A percentile compares a stretch with the other conserved stretches of the same genome.
Evolutionary conservation across 2,888 invertebrate species (phyloP).

Genomic region (Allolobophora icterica): DNA sequence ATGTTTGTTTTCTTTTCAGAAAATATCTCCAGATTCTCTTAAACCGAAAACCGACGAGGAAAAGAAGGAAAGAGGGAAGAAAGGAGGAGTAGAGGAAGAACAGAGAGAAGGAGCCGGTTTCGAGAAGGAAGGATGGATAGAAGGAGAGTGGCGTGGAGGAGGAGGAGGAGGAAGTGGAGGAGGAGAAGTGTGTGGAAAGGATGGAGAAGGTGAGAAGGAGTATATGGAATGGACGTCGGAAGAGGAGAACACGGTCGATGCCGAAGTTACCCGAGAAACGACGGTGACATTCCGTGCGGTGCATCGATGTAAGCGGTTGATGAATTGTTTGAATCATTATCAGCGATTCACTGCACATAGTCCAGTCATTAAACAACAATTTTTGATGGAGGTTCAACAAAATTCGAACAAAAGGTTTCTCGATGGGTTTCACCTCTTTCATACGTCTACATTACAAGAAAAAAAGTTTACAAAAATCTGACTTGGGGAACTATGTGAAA

Average conservation of each 20-base stretch:
- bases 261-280: not conserved
- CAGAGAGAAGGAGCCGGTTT: not conserved
- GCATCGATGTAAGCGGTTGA: not conserved
- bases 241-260: conserved; percentile 6
- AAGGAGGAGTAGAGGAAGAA: not conserved
- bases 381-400: too few species aligned
- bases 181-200: not conserved
- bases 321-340: not conserved
- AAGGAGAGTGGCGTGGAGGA: not conserved
- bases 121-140: not conserved
- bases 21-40: not conserved
- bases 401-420: too few species aligned
- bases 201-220: conserved; percentile 3
- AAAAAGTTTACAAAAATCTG: too few species aligned
- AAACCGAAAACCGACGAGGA: not conserved
- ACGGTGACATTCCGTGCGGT: not conserved
- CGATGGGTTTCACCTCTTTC: too few species aligned
- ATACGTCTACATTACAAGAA: too few species aligned
- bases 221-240: not conserved
- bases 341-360: not conserved
- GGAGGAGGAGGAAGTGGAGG: not conserved
- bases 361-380: too few species aligned
- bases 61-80: not conserved
- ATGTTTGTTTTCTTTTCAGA: not conserved
- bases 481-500: too few species aligned